Percentiles rank a stretch among this genome's conserved stretches.
These are phyloP conservation scores for Passerina amoena DNA, from an alignment of 2,113 vertebrate species.

Conservation along the genomic window DNA sequence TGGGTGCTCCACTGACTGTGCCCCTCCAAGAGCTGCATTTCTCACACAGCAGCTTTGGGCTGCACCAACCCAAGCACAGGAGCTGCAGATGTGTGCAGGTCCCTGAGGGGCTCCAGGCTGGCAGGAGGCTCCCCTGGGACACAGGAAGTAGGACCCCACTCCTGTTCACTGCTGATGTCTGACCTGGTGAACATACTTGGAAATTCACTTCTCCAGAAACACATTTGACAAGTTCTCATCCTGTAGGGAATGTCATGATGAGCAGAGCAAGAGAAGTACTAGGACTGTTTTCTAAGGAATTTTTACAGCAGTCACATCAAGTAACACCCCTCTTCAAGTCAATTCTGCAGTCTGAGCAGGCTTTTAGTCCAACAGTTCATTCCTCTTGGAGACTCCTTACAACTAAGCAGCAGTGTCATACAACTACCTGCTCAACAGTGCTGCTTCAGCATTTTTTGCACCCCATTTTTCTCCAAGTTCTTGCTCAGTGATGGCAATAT, in stretches of 20 bases:
- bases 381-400: not conserved
- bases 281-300: not conserved
- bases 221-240: not conserved
- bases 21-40: not conserved
- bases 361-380: not conserved
- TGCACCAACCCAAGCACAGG: not conserved
- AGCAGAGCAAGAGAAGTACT: not conserved
- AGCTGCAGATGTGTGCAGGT: not conserved
- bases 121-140: rapidly evolving
- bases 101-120: not conserved
- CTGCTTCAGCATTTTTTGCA: not conserved
- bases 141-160: not conserved
- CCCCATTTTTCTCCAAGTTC: not conserved
- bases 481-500: not conserved
- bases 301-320: not conserved
- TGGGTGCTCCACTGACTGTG: rapidly evolving
- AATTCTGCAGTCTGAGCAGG: not conserved
- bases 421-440: not conserved
- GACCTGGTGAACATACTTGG: not conserved
- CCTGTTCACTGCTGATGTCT: not conserved
- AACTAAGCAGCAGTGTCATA: not conserved
- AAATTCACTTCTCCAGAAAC: not conserved
- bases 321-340: not conserved
- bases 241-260: not conserved
- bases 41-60: not conserved